Conservation (phyloP, 2,113 vertebrate species). For the Amphilophus citrinellus region DNA sequence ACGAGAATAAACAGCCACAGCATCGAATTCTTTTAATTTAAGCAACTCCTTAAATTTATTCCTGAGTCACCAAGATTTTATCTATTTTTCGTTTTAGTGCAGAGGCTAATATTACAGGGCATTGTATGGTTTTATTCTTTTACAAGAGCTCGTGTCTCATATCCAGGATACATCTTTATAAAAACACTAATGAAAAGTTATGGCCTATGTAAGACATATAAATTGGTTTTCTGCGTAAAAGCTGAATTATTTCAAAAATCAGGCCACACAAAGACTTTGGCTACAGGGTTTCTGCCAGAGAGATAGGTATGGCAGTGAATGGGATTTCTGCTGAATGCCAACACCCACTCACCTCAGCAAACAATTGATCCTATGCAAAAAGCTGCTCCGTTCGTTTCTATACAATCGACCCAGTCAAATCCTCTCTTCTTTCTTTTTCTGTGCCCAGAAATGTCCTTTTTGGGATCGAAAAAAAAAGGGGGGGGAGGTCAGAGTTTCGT, state of each 20-base stretch:
- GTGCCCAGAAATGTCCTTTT: slow-evolving; percentile 37
- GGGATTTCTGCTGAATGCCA: slow-evolving; percentile 82
- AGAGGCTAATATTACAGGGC: neutral
- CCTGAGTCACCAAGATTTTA: neutral
- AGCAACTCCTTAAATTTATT: neutral
- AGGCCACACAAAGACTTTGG: slow-evolving; percentile 21
- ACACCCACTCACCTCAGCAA: slow-evolving; percentile 92
- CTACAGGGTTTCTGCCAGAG: slow-evolving; percentile 20
- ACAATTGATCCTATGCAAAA: slow-evolving; percentile 84
- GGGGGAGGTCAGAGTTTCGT: neutral
- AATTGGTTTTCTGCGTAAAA: neutral
- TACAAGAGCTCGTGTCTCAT: neutral
- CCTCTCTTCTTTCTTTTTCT: slow-evolving; percentile 43
- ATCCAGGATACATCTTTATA: neutral
- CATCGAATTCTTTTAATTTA: neutral
- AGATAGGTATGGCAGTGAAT: slow-evolving; percentile 69
- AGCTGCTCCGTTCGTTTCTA: slow-evolving; percentile 65
- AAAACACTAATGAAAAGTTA: neutral
- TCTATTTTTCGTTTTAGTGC: neutral
- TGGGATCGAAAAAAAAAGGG: slow-evolving; percentile 46
- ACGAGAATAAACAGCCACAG: neutral
- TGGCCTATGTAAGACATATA: neutral
- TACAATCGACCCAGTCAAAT: slow-evolving; percentile 37
- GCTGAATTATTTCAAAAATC: neutral
- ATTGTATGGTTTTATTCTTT: neutral